Percentiles rank a stretch among this genome's conserved stretches.
phyloP scores from a whole-genome alignment of 2,113 vertebrate genomes.

The Platichthys stellatus region DNA sequence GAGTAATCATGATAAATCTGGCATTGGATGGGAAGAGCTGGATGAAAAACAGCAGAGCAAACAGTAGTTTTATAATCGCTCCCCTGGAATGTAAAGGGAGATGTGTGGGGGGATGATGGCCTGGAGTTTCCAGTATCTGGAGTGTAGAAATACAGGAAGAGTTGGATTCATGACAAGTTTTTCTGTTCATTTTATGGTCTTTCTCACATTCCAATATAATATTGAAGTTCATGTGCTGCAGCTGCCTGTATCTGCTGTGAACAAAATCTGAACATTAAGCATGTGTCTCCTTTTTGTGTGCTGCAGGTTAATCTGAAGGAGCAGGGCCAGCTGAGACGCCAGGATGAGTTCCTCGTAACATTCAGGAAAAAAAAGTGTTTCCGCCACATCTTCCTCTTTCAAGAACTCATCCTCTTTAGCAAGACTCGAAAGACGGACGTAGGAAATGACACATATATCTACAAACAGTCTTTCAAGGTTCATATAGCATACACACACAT shows the following conservation, averaged over 20 bases:
- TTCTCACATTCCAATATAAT: background rate
- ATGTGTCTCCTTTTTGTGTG: background rate
- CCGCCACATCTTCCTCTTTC: slow-evolving; percentile 84
- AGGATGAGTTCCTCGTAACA: slow-evolving; percentile 82
- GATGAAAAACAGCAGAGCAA: no score
- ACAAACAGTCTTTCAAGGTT: slow-evolving; percentile 87
- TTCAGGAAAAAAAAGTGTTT: slow-evolving; percentile 82
- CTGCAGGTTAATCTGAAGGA: slow-evolving; percentile 85
- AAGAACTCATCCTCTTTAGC: slow-evolving; percentile 85
- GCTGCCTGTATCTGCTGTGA: background rate
- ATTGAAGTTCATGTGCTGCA: background rate
- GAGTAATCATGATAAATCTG: background rate
- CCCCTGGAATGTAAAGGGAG: background rate
- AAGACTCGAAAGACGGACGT: slow-evolving; percentile 82
- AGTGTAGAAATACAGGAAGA: no score
- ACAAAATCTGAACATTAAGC: background rate
- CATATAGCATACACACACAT: background rate
- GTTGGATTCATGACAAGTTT: no score
- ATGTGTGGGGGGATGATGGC: background rate
- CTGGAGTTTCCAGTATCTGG: background rate
- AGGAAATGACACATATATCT: slow-evolving; percentile 83
- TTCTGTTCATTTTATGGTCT: background rate
- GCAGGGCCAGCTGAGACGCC: slow-evolving; percentile 82
- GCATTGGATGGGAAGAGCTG: background rate
- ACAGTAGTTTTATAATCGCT: background rate